Evolutionary conservation across 2,113 vertebrate genomes (phyloP), one percentile per base, ranked within the genome.

Genomic region (Tiliqua scincoides): DNA sequence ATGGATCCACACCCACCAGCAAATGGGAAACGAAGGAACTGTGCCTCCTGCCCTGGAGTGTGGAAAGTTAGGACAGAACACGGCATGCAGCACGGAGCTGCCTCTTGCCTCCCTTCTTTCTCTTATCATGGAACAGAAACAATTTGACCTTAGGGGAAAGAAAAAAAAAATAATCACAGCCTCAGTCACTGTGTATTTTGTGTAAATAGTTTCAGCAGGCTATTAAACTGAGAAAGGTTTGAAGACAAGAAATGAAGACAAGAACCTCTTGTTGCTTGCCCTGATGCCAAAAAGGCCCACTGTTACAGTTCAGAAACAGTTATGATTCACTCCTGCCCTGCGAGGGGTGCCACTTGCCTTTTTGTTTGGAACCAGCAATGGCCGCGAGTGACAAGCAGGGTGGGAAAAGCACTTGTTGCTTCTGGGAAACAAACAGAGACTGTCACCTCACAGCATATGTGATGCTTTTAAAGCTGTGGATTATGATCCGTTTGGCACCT

Each of bases 131-230:
- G 68, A 88, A 82, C 9, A 89, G 87, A 93, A 95, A 94, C 89
- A 95, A 91, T 61, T 82, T 93, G 91, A 91, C 93, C 92, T 82
- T 70, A 91, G 90, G 91, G 89, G 15, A 87, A 88, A 89, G n/a
- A 89, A 59, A 57, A 57, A 48, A 48, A 92, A 94, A 91, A 91
- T 82, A 90, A 87, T 61, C 2, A 27, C 3, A 4, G 85, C 27
- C 70, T 62, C 68, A 30, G 83, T 85, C 74, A 89, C 90, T 90
- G 91, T 91, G 91, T 93, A 88, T 92, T 92, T 93, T 93, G 89
- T 88, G 93, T 94, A 86, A 95, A 94, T 91, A 92, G 86, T 86
- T 86, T 71, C 88, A 59, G 74, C 1, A 37, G 80, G 48, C 30
- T 75, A 84, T 25, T 80, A 91, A 93, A 85, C 88, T 83, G 74